Percentiles rank a stretch among this genome's conserved stretches.
phyloP scores from a whole-genome alignment of 2,797 vertebrate species.

The Melanotaenia trifasciata region DNA sequence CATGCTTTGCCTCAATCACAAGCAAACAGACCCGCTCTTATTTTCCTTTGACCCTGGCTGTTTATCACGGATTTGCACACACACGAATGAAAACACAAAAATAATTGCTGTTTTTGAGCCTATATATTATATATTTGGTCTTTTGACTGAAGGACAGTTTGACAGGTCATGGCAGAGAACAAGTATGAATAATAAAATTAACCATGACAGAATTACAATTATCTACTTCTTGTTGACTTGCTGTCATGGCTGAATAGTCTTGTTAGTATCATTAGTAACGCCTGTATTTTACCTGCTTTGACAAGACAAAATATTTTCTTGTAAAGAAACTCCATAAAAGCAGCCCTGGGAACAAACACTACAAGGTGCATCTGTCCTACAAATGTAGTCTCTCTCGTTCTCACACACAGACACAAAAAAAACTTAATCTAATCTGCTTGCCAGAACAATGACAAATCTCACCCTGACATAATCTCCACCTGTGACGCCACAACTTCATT shows the following conservation, averaged over 20 bases:
- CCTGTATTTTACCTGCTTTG: neutral
- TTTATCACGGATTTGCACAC: conserved; percentile 41
- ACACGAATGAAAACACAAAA: conserved; percentile 19
- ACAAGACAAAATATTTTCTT: conserved; percentile 17
- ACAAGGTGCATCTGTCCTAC: conserved; percentile 6
- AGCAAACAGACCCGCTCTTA: conserved; percentile 59
- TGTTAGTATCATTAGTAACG: conserved; percentile 15
- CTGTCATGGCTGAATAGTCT: conserved; percentile 11
- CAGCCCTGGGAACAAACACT: neutral
- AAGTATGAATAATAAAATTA: conserved; percentile 23
- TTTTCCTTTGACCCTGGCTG: conserved; percentile 50
- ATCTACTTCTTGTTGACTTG: conserved; percentile 25
- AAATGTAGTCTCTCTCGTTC: neutral
- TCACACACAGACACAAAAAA: neutral
- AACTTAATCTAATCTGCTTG: conserved; percentile 35
- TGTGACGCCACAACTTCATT: conserved; percentile 57
- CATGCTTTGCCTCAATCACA: conserved; percentile 54
- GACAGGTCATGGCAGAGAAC: conserved; percentile 17
- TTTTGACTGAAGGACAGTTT: conserved; percentile 12
- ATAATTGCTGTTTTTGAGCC: neutral
- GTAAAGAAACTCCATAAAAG: conserved; percentile 3
- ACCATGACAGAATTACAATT: conserved; percentile 23
- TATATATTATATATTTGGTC: neutral
- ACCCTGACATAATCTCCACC: conserved; percentile 58
- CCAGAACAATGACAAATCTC: conserved; percentile 57